Evolutionary conservation across 1,140 invertebrate species (phyloP).

Genomic region (Drosophila micromelanica): DNA sequence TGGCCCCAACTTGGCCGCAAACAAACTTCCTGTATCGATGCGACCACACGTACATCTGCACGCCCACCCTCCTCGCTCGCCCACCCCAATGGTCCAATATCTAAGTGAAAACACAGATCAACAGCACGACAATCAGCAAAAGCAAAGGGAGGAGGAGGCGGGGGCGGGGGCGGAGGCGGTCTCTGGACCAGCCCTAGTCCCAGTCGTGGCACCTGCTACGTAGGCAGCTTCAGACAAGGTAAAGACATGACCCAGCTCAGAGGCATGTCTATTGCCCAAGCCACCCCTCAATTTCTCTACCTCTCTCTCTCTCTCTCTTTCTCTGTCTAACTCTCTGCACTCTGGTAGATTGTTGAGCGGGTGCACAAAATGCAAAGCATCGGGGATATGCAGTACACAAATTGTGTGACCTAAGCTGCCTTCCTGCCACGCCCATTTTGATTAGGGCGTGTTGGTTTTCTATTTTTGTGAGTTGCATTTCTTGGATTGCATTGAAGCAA

Average conservation of each 20-base stretch:
- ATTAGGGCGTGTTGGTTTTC: conserved; percentile 29
- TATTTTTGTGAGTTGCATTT: conserved; percentile 74
- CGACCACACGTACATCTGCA: conserved; percentile 54
- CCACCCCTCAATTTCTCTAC: not conserved
- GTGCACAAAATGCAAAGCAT: conserved; percentile 39
- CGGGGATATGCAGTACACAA: conserved; percentile 48
- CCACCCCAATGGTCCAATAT: conserved; percentile 68
- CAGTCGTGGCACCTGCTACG: conserved; percentile 55
- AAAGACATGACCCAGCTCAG: conserved; percentile 68
- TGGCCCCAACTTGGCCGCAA: conserved; percentile 65
- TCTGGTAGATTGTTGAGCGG: conserved; percentile 12
- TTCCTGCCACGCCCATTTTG: conserved; percentile 40
- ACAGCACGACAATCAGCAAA: conserved; percentile 79
- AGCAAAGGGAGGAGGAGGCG: conserved; percentile 24
- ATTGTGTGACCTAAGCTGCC: conserved; percentile 38
- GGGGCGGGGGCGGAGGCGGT: not conserved
- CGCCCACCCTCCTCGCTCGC: not conserved
- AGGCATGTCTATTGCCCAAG: conserved; percentile 35
- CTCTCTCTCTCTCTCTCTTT: not conserved
- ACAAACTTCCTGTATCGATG: conserved; percentile 81
- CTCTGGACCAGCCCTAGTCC: conserved; percentile 22
- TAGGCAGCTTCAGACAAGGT: conserved; percentile 65
- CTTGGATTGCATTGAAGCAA: conserved; percentile 81
- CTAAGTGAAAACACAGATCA: conserved; percentile 82
- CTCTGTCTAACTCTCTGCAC: conserved; percentile 4